A percentile compares a stretch with the other conserved stretches of the same genome.
Conservation (phyloP, 2,888 invertebrate species). For the Drosophila pseudotalamancana region DNA sequence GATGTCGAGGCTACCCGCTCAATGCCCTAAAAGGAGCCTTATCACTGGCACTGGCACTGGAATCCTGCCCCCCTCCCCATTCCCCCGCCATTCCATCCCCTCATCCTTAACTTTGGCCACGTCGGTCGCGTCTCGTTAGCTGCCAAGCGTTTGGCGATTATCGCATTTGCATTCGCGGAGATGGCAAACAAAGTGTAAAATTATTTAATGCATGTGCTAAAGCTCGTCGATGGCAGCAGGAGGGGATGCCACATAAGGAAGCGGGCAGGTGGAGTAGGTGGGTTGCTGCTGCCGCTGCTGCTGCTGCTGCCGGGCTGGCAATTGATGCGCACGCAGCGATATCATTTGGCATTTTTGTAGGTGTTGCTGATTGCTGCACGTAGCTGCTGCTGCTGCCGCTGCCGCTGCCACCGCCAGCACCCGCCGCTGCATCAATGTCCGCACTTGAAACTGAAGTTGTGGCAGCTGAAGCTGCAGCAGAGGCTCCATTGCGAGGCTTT, state of each 20-base stretch:
- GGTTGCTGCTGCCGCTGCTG: constrained; percentile 24
- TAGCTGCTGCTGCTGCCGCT: constrained; percentile 44
- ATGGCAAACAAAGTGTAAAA: constrained; percentile 79
- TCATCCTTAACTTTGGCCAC: constrained; percentile 26
- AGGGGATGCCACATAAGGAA: neutral
- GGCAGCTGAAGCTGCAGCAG: constrained; percentile 30
- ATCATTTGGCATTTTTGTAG: constrained; percentile 77
- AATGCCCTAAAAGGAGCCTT: constrained; percentile 63
- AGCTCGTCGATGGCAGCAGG: constrained; percentile 29
- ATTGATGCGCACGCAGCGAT: constrained; percentile 75
- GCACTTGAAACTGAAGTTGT: constrained; percentile 61
- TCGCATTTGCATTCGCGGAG: constrained; percentile 70
- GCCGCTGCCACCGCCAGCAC: neutral
- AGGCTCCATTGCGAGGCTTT: constrained; percentile 39
- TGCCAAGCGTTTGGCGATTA: constrained; percentile 77
- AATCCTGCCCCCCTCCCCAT: neutral
- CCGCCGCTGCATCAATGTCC: constrained; percentile 13
- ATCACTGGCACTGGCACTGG: constrained; percentile 45
- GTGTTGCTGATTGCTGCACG: constrained; percentile 79
- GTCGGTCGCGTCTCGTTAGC: constrained; percentile 70
- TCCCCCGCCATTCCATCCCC: neutral
- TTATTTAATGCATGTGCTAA: constrained; percentile 78
- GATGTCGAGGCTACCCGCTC: constrained; percentile 37
- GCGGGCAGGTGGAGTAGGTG: constrained; percentile 48
- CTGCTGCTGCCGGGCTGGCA: constrained; percentile 37